These are phyloP conservation scores for Hylaea fasciaria DNA, from an alignment of 2,888 invertebrate genomes.

Conservation along the genomic window DNA sequence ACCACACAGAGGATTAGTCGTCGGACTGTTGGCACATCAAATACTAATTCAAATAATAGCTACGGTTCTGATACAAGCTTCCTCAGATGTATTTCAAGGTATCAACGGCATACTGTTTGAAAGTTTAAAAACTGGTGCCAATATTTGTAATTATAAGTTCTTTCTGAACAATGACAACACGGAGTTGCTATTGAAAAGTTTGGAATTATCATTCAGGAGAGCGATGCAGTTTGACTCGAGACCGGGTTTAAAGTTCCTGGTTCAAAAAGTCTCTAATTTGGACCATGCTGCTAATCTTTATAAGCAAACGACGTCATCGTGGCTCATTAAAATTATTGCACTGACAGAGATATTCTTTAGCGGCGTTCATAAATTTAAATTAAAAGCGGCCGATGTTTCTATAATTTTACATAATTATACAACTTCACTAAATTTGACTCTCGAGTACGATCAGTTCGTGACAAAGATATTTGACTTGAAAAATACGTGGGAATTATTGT, in stretches of 20 bases:
- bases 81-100: slow-evolving; percentile 85
- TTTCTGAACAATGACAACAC: slow-evolving; percentile 86
- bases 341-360: slow-evolving; percentile 93
- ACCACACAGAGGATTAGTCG: slow-evolving; percentile 94
- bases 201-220: slow-evolving; percentile 92
- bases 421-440: slow-evolving; percentile 79
- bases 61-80: slow-evolving; percentile 92
- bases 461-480: slow-evolving; percentile 86
- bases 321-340: slow-evolving; percentile 94
- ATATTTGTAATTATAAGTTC: slow-evolving; percentile 76
- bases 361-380: slow-evolving; percentile 87
- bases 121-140: slow-evolving; percentile 74
- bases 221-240: slow-evolving; percentile 95
- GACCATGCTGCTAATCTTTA: slow-evolving; percentile 95
- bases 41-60: slow-evolving; percentile 96
- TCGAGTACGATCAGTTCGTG: slow-evolving; percentile 85
- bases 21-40: slow-evolving; percentile 96
- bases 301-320: slow-evolving; percentile 95
- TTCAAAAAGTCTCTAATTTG: slow-evolving; percentile 96
- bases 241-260: slow-evolving; percentile 96
- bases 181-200: slow-evolving; percentile 89
- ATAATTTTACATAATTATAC: slow-evolving; percentile 86
- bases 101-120: slow-evolving; percentile 86
- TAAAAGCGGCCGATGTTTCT: slow-evolving; percentile 86
- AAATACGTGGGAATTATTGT: slow-evolving; percentile 86